Evolutionary conservation across 2,113 vertebrate genomes (phyloP), one percentile per base, ranked within the genome.

Genomic region (Salvelinus fontinalis): DNA sequence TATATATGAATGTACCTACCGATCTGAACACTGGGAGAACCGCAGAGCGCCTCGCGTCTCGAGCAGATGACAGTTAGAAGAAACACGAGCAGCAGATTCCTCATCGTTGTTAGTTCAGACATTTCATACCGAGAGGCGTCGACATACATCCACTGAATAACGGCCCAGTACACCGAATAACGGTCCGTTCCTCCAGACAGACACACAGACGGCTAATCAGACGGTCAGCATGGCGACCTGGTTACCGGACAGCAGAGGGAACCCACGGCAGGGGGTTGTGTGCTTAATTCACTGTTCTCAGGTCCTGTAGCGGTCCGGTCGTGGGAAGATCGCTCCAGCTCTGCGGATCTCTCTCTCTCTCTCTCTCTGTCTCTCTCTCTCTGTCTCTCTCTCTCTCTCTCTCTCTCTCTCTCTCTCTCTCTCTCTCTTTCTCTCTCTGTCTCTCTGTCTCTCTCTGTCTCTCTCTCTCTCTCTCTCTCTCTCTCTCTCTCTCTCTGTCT

Each of bases 1-100:
- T 16, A 4, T 54, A 18, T 54, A 14, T 54, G 51, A 14, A 18
- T 54, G 16, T 89, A 93, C 94, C 90, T 93, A 96, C 95, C 95
- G 91, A 96, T 96, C 90, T 96, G 95, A 85, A 96, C 95, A 92
- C 95, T 95, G 64, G 95, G 94, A 89, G 90, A 91, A 81, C 93
- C 95, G 84, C 94, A 92, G 87, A 94, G 91, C 86, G 95, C 91
- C 90, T 95, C 91, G 91, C 94, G 95, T 94, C 94, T 95, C 77
- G 94, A 90, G 51, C 51, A 54, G 51, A 54, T 5, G 81, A 94
- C 90, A 82, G 94, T 91, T 87, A 93, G 89, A 84, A 95, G 92
- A 87, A 92, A 92, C 92, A 54, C 51, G 1, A 4, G 14, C 51
- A 93, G 92, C 92, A 95, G 91, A 93, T 92, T 93, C 51, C 51